Conservation (phyloP, 2,113 vertebrate species). For the Martes martes region DNA sequence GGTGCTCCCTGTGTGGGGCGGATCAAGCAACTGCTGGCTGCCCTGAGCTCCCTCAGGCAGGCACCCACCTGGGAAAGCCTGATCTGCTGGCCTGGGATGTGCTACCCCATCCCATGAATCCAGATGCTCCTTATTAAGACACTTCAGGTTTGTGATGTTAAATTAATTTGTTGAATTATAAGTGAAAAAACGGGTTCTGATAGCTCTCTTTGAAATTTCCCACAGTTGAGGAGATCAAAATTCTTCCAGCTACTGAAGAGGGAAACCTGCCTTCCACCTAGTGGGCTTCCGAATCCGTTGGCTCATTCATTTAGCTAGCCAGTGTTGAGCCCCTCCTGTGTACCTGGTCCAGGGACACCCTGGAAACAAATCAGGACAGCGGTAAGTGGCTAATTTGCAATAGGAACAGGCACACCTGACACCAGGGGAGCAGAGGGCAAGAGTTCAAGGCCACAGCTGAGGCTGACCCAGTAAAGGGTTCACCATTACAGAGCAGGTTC, state of each 20-base stretch:
- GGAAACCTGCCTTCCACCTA: not conserved
- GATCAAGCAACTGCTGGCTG: not conserved
- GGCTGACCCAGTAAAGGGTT: not conserved
- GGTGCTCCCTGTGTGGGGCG: not conserved
- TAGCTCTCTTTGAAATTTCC: not conserved
- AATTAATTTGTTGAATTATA: conserved; percentile 36
- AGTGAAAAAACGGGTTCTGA: not conserved
- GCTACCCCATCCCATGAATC: not conserved
- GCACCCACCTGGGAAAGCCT: not conserved
- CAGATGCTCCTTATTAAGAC: conserved; percentile 29
- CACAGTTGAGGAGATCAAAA: not conserved
- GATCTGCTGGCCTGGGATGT: not conserved
- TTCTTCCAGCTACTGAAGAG: not conserved
- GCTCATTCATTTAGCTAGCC: not conserved
- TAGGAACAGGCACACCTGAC: not conserved
- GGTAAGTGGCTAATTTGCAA: not conserved
- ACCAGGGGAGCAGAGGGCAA: not conserved
- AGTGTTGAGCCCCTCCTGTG: not conserved
- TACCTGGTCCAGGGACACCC: not conserved
- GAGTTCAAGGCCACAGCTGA: not conserved
- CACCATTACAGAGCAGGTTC: not conserved
- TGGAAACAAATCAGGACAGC: not conserved
- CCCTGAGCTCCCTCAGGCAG: not conserved
- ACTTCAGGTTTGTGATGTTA: not conserved
- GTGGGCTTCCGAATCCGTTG: not conserved